phyloP scores from a whole-genome alignment of 2,113 vertebrate species.

The Micromys minutus region DNA sequence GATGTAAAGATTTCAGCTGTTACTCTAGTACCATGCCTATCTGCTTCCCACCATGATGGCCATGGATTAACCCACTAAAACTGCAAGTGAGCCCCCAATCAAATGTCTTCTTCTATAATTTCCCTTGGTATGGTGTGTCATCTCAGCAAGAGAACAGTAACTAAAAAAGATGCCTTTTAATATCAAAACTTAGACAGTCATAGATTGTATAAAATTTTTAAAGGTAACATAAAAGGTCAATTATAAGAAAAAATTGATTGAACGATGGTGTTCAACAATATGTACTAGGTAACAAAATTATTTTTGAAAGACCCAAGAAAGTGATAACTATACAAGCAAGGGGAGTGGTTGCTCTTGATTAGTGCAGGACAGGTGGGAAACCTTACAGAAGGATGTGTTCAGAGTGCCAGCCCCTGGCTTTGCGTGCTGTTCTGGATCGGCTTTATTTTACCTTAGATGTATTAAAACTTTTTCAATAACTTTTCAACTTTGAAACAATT shows the following conservation, averaged over 20 bases:
- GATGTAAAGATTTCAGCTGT: neutral
- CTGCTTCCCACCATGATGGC: neutral
- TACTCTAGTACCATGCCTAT: neutral
- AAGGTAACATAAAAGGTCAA: neutral
- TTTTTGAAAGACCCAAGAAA: constrained; percentile 3
- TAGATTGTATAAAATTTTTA: neutral
- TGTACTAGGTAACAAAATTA: neutral
- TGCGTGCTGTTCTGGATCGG: neutral
- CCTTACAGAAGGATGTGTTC: neutral
- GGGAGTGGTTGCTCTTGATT: neutral
- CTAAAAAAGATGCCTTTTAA: neutral
- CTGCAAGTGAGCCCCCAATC: neutral
- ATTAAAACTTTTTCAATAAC: neutral
- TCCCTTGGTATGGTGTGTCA: neutral
- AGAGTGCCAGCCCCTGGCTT: neutral
- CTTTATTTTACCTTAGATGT: neutral
- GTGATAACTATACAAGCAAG: neutral
- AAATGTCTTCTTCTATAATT: neutral
- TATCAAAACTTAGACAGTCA: neutral
- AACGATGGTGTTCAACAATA: neutral
- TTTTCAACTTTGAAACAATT: neutral
- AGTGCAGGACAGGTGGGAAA: rapidly evolving
- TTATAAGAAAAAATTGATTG: neutral
- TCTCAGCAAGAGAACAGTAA: neutral
- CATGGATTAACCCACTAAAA: neutral